A percentile compares a stretch with the other conserved stretches of the same genome.
phyloP scores from a whole-genome alignment of 2,797 vertebrate genomes.

The Chaunax sp. region DNA sequence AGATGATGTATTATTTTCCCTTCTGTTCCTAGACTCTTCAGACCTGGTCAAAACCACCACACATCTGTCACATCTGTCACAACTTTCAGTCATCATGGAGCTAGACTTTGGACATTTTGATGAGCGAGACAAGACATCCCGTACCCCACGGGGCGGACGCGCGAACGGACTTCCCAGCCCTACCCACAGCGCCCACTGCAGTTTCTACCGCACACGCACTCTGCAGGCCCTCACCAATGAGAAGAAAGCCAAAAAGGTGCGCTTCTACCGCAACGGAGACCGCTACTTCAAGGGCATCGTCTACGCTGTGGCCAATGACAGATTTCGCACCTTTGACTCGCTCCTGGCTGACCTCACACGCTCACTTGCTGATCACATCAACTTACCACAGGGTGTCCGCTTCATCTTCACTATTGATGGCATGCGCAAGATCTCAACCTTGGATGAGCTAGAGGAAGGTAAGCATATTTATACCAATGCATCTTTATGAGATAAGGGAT shows the following conservation, averaged over 20 bases:
- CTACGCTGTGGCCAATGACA: constrained; percentile 94
- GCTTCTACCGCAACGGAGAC: constrained; percentile 99
- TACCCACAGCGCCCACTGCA: constrained; percentile 98
- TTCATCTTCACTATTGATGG: constrained; percentile 98
- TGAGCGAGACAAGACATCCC: constrained; percentile 95
- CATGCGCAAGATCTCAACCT: constrained; percentile 85
- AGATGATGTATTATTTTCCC: not conserved
- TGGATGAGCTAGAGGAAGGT: constrained; percentile 99
- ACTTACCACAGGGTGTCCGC: constrained; percentile 96
- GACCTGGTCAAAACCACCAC: constrained; percentile 68
- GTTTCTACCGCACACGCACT: constrained; percentile 98
- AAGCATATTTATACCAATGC: constrained; percentile 35
- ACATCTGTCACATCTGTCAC: constrained; percentile 65
- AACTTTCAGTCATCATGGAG: constrained; percentile 89
- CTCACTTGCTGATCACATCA: constrained; percentile 97
- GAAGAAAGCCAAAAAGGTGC: constrained; percentile 99
- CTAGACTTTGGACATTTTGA: constrained; percentile 99
- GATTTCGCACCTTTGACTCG: constrained; percentile 97
- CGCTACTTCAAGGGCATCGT: constrained; percentile 99
- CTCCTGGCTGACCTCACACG: constrained; percentile 97
- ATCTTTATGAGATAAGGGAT: no score
- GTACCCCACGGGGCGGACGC: constrained; percentile 89
- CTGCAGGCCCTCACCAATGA: constrained; percentile 95
- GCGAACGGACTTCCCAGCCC: constrained; percentile 97
- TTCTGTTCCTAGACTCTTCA: constrained; percentile 52